A percentile compares a stretch with the other conserved stretches of the same genome.
Conservation (phyloP, 2,113 vertebrate genomes). For the Boulengeromyrus knoepffleri region DNA sequence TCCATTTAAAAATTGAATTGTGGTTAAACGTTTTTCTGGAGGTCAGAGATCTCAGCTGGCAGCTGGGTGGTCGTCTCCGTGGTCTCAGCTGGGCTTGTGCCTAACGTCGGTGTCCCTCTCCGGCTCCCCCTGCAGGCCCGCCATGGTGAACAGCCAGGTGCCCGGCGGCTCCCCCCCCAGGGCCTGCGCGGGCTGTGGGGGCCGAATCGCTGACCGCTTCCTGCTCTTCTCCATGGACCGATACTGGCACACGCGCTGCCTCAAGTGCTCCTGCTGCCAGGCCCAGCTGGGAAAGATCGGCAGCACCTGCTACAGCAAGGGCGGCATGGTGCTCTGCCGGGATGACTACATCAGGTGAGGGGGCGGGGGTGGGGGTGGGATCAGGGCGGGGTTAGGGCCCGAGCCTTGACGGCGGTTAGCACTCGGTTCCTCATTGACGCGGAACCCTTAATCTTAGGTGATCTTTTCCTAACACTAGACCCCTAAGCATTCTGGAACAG, state of each 20-base stretch:
- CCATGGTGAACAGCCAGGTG: slow-evolving; percentile 66
- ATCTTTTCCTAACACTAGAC: neutral
- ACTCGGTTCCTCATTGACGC: neutral
- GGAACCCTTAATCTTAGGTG: neutral
- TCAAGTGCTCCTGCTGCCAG: slow-evolving; percentile 72
- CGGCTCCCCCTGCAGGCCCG: slow-evolving; percentile 29
- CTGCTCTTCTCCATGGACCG: slow-evolving; percentile 72
- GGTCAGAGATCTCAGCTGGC: neutral
- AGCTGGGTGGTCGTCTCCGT: neutral
- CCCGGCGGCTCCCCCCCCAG: slow-evolving; percentile 45
- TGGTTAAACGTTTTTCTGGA: neutral
- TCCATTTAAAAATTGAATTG: neutral
- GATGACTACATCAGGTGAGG: slow-evolving; percentile 70
- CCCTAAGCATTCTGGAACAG: neutral
- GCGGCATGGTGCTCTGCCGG: slow-evolving; percentile 72
- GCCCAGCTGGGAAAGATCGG: slow-evolving; percentile 69
- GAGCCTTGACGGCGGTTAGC: neutral
- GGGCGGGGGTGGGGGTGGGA: neutral
- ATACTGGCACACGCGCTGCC: slow-evolving; percentile 71
- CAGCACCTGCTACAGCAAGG: slow-evolving; percentile 72
- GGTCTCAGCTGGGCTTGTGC: neutral
- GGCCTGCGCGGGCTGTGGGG: slow-evolving; percentile 64
- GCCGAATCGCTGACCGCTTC: slow-evolving; percentile 65
- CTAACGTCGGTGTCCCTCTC: neutral
- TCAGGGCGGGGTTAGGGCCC: neutral